Conservation (phyloP, 64 coral and sea anemone genomes). For the Dendrophyllia cribrosa region DNA sequence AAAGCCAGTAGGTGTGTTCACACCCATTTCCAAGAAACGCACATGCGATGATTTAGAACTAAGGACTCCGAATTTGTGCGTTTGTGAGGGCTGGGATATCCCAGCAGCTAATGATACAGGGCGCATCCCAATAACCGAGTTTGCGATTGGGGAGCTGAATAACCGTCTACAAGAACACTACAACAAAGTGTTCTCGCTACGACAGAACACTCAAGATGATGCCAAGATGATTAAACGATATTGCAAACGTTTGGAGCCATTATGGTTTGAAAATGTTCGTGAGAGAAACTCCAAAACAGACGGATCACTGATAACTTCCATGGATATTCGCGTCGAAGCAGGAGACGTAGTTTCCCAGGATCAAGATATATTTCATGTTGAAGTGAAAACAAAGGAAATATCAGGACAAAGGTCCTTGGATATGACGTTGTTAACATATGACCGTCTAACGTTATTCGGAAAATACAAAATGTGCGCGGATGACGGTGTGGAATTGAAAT, state of each 20-base stretch:
- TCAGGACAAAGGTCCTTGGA: conserved; percentile 8
- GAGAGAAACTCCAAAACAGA: conserved; percentile 26
- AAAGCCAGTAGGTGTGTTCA: conserved; percentile 33
- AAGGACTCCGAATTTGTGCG: conserved; percentile 54
- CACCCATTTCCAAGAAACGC: conserved; percentile 22
- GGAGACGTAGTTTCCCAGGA: background rate
- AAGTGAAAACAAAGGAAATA: conserved; percentile 18
- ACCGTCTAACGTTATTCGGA: conserved; percentile 35
- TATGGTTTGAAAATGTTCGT: conserved; percentile 63
- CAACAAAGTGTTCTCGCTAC: background rate
- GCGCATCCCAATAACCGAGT: conserved; percentile 25
- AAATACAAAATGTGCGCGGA: conserved; percentile 33
- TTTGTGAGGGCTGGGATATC: conserved; percentile 66
- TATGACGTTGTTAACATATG: conserved; percentile 42
- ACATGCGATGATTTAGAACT: conserved; percentile 68
- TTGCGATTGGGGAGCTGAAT: conserved; percentile 54
- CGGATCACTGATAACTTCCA: conserved; percentile 6
- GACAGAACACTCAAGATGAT: background rate
- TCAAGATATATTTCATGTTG: conserved; percentile 52
- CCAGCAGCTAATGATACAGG: conserved; percentile 27
- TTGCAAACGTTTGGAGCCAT: conserved; percentile 19
- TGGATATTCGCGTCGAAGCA: conserved; percentile 25
- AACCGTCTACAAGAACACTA: conserved; percentile 50
- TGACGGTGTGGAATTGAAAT: conserved; percentile 33
- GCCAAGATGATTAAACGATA: background rate